Conservation (phyloP, 2,113 vertebrate species). For the Colaptes auratus region DNA sequence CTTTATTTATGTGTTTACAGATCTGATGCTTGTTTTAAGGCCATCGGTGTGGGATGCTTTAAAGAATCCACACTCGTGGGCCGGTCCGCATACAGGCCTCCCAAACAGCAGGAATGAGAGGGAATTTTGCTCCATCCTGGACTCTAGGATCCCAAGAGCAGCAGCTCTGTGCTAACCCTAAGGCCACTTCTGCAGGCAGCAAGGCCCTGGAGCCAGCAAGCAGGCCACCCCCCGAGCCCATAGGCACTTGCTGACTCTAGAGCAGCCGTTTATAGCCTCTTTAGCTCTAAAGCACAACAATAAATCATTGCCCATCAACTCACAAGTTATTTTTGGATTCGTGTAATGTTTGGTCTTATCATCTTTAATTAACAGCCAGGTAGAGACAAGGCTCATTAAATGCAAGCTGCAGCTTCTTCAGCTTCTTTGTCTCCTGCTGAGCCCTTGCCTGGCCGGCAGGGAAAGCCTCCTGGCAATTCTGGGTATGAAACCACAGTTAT, state of each 20-base stretch:
- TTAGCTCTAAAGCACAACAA: background rate
- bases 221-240: background rate
- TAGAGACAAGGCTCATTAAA: background rate
- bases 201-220: background rate
- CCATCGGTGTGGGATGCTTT: background rate
- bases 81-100: background rate
- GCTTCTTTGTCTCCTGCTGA: background rate
- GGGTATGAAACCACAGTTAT: background rate
- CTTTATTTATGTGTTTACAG: background rate
- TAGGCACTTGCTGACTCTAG: background rate
- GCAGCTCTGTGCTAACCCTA: background rate
- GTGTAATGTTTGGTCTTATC: background rate
- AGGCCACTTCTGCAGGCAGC: background rate
- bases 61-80: rapidly evolving
- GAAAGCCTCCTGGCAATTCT: background rate
- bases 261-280: background rate
- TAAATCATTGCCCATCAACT: background rate
- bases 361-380: background rate
- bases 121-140: background rate
- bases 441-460: background rate
- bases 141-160: background rate
- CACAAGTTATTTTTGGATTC: background rate
- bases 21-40: background rate
- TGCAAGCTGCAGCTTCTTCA: background rate
- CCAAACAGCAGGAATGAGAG: background rate